Evolutionary conservation across 2,113 vertebrate species (phyloP).

Genomic region (Sinocyclocheilus rhinocerous): DNA sequence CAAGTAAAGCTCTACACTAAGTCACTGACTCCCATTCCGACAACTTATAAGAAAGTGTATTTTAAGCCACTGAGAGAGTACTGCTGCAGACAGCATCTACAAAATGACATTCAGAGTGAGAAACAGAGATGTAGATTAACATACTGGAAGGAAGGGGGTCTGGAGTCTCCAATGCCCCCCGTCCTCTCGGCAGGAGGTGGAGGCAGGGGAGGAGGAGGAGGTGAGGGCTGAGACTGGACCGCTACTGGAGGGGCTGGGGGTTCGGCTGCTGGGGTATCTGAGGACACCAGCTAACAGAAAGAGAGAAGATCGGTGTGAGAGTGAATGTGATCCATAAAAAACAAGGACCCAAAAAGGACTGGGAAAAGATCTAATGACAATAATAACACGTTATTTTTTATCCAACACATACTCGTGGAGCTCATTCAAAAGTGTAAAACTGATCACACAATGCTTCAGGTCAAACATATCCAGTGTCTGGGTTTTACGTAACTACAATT

Average conservation of each 20-base stretch:
- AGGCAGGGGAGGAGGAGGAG: constrained; percentile 83
- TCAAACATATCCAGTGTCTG: constrained; percentile 48
- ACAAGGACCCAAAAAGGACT: background rate
- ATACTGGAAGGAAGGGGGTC: constrained; percentile 92
- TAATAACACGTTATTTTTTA: background rate
- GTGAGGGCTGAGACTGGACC: constrained; percentile 75
- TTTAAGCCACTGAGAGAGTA: background rate
- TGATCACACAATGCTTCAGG: constrained; percentile 23
- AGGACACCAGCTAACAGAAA: constrained; percentile 83
- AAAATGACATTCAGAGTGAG: background rate
- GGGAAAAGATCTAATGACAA: constrained; percentile 20
- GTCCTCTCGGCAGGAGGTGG: constrained; percentile 86
- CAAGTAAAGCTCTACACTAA: background rate
- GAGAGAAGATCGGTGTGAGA: background rate
- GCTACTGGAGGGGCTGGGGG: constrained; percentile 74
- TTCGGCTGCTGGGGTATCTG: constrained; percentile 73
- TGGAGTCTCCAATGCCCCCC: constrained; percentile 89
- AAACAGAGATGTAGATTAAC: constrained; percentile 54
- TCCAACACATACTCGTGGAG: background rate
- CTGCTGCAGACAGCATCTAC: background rate
- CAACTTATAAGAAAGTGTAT: too few relatives aligned
- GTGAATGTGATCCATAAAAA: background rate
- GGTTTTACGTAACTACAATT: constrained; percentile 21
- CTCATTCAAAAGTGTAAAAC: constrained; percentile 18
- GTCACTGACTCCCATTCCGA: background rate